Conservation (phyloP, 2,797 vertebrate genomes). For the Dallia pectoralis region DNA sequence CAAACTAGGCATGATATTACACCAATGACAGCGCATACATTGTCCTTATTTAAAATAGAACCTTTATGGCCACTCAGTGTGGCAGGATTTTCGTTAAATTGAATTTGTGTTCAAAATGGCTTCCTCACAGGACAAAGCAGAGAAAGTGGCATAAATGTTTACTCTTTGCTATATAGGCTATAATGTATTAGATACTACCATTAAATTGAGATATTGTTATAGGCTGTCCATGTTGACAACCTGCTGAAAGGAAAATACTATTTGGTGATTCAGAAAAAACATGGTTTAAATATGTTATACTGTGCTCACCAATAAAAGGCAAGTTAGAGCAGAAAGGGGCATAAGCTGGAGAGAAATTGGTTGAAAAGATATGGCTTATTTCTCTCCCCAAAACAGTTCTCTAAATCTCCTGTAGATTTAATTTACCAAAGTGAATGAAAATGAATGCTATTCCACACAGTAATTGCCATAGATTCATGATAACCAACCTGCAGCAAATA, state of each 20-base stretch:
- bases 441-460: slow-evolving; percentile 48
- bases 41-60: slow-evolving; percentile 37
- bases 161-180: slow-evolving; percentile 32
- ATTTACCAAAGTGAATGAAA: slow-evolving; percentile 60
- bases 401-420: slow-evolving; percentile 57
- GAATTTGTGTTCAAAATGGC: slow-evolving; percentile 25
- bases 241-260: slow-evolving; percentile 15
- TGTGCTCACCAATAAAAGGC: not conserved
- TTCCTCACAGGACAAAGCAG: slow-evolving; percentile 33
- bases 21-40: slow-evolving; percentile 47
- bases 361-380: slow-evolving; percentile 3
- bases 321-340: not conserved
- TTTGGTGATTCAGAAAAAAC: slow-evolving; percentile 30
- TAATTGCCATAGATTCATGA: slow-evolving; percentile 63
- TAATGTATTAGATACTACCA: slow-evolving; percentile 39
- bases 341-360: not conserved
- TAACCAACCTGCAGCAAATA: slow-evolving; percentile 51
- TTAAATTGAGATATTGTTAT: not conserved
- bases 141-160: slow-evolving; percentile 22
- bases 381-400: slow-evolving; percentile 31
- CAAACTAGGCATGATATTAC: slow-evolving; percentile 60
- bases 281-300: slow-evolving; percentile 22
- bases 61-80: slow-evolving; percentile 43
- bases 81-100: slow-evolving; percentile 23
- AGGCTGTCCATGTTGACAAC: slow-evolving; percentile 12